phyloP scores from a whole-genome alignment of 2,113 vertebrate species.

The Rhodinocichla rosea region DNA sequence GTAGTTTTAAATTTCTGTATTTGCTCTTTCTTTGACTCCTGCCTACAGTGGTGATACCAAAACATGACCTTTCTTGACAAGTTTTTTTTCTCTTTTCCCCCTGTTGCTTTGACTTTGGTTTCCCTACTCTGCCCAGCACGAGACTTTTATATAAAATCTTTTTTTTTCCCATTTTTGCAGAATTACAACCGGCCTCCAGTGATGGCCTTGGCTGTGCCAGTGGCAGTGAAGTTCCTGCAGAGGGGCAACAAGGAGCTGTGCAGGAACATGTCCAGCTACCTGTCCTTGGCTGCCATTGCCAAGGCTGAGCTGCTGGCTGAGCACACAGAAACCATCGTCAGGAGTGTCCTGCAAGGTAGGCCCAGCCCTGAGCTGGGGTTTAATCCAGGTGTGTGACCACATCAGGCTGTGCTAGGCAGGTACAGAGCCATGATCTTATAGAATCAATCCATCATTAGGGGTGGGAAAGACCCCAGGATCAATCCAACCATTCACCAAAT shows the following conservation, averaged over 20 bases:
- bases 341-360: slow-evolving; percentile 90
- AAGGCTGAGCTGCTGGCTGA: slow-evolving; percentile 86
- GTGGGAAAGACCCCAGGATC: not conserved
- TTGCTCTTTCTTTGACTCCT: not conserved
- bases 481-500: not conserved
- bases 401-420: no score
- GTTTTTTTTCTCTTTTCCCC: not conserved
- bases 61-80: not conserved
- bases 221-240: slow-evolving; percentile 91
- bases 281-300: slow-evolving; percentile 89
- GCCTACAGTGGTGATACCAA: not conserved
- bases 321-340: slow-evolving; percentile 85
- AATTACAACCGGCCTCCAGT: slow-evolving; percentile 88
- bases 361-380: rapidly evolving
- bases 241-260: slow-evolving; percentile 86
- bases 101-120: not conserved
- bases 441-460: not conserved
- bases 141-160: not conserved
- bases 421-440: rapidly evolving
- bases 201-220: slow-evolving; percentile 91
- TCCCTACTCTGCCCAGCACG: not conserved
- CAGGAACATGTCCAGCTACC: slow-evolving; percentile 93
- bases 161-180: slow-evolving; percentile 63
- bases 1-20: not conserved
- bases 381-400: no score